Percentiles rank a stretch among this genome's conserved stretches.
Evolutionary conservation across 2,113 vertebrate species (phyloP).

Genomic region (Alexandromys fortis): DNA sequence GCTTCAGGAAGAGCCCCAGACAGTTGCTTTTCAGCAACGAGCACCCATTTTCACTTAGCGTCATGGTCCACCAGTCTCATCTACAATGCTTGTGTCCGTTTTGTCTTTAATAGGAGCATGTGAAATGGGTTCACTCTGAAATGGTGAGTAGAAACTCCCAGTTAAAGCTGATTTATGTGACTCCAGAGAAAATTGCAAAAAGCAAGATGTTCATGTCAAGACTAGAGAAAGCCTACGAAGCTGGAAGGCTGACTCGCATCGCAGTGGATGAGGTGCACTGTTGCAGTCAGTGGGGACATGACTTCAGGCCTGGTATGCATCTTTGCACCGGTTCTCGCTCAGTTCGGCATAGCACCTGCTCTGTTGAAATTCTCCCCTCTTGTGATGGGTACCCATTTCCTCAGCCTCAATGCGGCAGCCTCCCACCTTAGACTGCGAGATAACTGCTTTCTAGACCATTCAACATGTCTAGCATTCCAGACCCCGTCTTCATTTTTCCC

Average conservation of each 20-base stretch:
- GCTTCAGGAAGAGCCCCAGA: neutral
- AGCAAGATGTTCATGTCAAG: conserved; percentile 98
- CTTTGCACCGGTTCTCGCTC: neutral
- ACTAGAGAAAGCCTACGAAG: conserved; percentile 95
- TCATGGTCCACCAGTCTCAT: neutral
- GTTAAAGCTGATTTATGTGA: conserved; percentile 96
- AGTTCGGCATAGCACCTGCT: neutral
- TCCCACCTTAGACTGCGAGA: neutral
- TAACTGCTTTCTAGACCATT: neutral
- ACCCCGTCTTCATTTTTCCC: neutral
- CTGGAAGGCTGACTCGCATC: conserved; percentile 88
- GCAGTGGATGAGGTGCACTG: conserved; percentile 98
- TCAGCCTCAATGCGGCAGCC: neutral
- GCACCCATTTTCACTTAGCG: neutral
- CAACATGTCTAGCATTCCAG: too few relatives aligned
- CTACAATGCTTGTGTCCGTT: neutral
- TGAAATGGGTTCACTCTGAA: conserved; percentile 91
- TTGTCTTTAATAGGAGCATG: conserved; percentile 89
- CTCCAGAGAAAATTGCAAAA: conserved; percentile 98
- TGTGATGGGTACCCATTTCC: neutral
- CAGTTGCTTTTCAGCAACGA: neutral
- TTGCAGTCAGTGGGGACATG: conserved; percentile 99
- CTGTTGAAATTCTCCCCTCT: neutral
- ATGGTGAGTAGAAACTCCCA: conserved; percentile 88
- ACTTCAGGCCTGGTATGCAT: conserved; percentile 89